These are phyloP conservation scores for Actinemys pallida DNA, from an alignment of 2,113 vertebrate genomes.

Conservation along the genomic window DNA sequence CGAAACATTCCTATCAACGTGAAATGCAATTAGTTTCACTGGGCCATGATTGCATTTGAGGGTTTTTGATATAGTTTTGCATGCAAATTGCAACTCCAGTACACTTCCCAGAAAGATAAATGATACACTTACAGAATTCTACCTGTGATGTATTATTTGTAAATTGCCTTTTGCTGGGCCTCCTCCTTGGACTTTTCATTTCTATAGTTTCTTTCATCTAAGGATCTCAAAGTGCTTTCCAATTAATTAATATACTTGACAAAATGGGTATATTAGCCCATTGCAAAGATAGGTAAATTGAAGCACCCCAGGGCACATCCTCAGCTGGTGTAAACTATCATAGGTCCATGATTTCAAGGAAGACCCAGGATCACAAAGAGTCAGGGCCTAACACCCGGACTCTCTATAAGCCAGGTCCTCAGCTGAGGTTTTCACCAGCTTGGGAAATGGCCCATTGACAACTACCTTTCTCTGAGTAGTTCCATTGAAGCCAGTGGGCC, in stretches of 20 bases:
- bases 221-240: not conserved
- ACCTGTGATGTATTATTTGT: not conserved
- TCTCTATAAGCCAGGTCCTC: not conserved
- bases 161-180: not conserved
- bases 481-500: not conserved
- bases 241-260: not conserved
- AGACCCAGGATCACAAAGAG: not conserved
- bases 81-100: not conserved
- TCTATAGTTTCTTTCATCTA: not conserved
- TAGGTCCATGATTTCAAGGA: not conserved
- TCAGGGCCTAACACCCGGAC: not conserved
- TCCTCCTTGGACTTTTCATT: not conserved
- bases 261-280: not conserved
- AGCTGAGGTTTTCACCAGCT: not conserved
- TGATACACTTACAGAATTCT: not conserved
- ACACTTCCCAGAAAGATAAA: not conserved
- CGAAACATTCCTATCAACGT: not conserved
- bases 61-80: not conserved
- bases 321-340: not conserved
- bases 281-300: not conserved
- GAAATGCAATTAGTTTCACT: accelerated
- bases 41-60: not conserved
- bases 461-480: not conserved
- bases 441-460: not conserved
- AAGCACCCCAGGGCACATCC: not conserved